Evolutionary conservation across 1,140 invertebrate species (phyloP).

Genomic region (Phymastichus coffea): DNA sequence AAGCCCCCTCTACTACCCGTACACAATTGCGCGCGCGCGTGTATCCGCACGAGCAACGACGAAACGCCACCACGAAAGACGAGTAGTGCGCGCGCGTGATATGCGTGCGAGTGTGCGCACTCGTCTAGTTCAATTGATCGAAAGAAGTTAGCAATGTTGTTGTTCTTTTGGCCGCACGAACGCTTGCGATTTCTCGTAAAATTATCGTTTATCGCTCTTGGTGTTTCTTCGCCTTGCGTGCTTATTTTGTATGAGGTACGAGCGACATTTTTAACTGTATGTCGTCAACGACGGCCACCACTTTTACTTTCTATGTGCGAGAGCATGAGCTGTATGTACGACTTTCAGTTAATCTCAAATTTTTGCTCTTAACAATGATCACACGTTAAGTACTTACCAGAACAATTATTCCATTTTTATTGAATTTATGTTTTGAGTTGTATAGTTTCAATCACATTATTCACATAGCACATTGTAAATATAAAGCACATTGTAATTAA

Average conservation of each 20-base stretch:
- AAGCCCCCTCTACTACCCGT: not conserved
- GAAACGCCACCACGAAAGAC: conserved; percentile 39
- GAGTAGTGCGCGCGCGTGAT: not conserved
- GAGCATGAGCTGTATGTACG: too few species aligned
- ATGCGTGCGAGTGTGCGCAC: conserved; percentile 41
- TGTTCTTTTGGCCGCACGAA: not conserved
- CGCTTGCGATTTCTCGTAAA: conserved; percentile 13
- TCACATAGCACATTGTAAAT: too few species aligned
- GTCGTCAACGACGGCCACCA: too few species aligned
- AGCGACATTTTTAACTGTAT: conserved; percentile 4
- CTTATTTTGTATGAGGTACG: conserved; percentile 11
- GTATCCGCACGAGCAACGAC: conserved; percentile 29
- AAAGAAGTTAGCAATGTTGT: too few species aligned
- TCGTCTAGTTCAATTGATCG: conserved; percentile 52
- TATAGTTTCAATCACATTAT: too few species aligned
- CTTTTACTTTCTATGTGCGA: conserved; percentile 19
- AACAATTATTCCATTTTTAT: too few species aligned
- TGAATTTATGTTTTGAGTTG: too few species aligned
- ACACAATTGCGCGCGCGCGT: not conserved
- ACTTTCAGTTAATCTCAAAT: too few species aligned
- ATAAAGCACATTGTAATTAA: too few species aligned
- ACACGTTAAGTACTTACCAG: too few species aligned
- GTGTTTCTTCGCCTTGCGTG: conserved; percentile 17
- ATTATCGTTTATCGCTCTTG: conserved; percentile 21
- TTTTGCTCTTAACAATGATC: too few species aligned